Conservation (phyloP, 2,113 vertebrate genomes). For the Toxostoma redivivum region DNA sequence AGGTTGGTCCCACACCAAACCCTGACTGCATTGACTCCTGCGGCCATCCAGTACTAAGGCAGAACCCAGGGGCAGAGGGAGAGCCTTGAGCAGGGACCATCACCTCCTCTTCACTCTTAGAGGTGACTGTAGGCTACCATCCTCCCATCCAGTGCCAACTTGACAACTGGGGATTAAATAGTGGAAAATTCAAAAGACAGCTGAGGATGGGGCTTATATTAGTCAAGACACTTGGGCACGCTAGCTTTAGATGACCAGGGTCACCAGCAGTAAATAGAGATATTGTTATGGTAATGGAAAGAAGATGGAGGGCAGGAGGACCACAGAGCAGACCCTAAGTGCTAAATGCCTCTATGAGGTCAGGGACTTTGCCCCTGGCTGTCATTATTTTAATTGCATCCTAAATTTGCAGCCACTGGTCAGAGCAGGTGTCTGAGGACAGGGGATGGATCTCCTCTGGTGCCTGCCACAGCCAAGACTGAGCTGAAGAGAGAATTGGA, state of each 20-base stretch:
- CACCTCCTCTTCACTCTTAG: not conserved
- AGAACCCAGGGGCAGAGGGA: not conserved
- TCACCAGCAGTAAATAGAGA: not conserved
- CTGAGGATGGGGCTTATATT: not conserved
- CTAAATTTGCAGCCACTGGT: not conserved
- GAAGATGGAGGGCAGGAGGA: not conserved
- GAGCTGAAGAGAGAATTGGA: not conserved
- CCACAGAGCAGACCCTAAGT: not conserved
- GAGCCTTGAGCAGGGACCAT: not conserved
- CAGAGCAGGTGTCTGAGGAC: not conserved
- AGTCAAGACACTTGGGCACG: not conserved
- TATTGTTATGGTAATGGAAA: not conserved
- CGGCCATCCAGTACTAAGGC: not conserved
- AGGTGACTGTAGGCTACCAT: not conserved
- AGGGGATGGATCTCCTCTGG: not conserved
- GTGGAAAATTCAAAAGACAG: slow-evolving; percentile 37
- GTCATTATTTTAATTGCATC: not conserved
- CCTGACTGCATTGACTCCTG: rapidly evolving
- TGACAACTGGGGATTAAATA: slow-evolving; percentile 23
- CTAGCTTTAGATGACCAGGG: not conserved
- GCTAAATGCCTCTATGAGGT: not conserved
- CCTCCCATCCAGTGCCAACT: not conserved
- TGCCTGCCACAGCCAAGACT: not conserved
- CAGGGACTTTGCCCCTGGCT: not conserved
- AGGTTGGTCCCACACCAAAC: not conserved